Evolutionary conservation across 2,888 invertebrate species (phyloP).

Genomic region (Cosmopolites sordidus): DNA sequence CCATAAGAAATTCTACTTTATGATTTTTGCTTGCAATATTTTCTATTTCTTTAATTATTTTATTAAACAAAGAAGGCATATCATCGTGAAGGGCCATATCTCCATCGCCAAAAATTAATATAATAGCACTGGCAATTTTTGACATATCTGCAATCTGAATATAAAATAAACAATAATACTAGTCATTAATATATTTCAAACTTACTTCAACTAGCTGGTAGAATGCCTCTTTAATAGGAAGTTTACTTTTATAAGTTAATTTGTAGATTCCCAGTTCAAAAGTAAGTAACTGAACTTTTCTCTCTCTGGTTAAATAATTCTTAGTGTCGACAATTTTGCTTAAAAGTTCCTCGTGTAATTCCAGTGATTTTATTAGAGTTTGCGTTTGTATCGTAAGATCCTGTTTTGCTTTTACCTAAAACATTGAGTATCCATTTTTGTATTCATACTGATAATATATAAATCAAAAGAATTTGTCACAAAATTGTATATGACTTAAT

Average conservation of each 20-base stretch:
- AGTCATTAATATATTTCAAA: background rate
- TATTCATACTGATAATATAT: no score
- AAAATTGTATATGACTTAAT: no score
- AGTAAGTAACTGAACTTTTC: constrained; percentile 31
- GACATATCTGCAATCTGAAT: constrained; percentile 28
- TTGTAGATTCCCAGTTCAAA: constrained; percentile 36
- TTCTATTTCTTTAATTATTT: constrained; percentile 29
- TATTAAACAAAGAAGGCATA: constrained; percentile 22
- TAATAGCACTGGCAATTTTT: constrained; percentile 28
- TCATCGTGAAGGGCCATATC: constrained; percentile 28
- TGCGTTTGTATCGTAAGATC: constrained; percentile 29
- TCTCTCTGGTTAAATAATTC: constrained; percentile 20
- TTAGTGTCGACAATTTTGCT: constrained; percentile 21
- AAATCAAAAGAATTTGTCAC: no score
- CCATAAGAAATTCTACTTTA: constrained; percentile 11
- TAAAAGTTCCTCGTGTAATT: constrained; percentile 24
- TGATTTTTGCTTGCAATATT: background rate
- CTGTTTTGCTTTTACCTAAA: constrained; percentile 20
- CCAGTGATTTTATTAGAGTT: constrained; percentile 32
- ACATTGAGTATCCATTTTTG: no score
- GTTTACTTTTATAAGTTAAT: constrained; percentile 36
- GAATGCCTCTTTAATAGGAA: constrained; percentile 33
- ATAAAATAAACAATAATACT: constrained; percentile 5
- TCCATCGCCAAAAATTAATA: constrained; percentile 33
- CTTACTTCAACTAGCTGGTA: constrained; percentile 30